Conservation (phyloP, 2,797 vertebrate genomes). For the Diceros bicornis region DNA sequence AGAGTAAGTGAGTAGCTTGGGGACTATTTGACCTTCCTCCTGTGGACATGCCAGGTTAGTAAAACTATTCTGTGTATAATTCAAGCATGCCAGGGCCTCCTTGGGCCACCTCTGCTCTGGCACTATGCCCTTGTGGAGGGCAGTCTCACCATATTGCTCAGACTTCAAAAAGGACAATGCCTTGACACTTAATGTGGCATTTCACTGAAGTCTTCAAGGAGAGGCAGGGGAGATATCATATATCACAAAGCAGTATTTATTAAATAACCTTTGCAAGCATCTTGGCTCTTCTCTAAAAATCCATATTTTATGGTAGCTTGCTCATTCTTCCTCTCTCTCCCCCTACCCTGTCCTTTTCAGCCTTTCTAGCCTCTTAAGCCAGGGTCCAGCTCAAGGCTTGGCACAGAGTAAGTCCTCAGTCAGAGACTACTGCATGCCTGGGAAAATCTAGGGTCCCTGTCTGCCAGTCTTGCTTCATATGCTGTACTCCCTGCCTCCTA, state of each 20-base stretch:
- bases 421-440: neutral
- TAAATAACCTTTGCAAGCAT: neutral
- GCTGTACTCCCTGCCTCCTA: neutral
- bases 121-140: neutral
- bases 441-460: neutral
- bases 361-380: neutral
- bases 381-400: neutral
- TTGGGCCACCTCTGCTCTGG: neutral
- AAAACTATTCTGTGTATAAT: neutral
- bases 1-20: neutral
- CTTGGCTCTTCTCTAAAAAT: neutral
- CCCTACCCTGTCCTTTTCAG: neutral
- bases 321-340: neutral
- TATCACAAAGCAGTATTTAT: neutral
- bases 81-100: neutral
- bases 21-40: neutral
- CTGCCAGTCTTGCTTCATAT: neutral
- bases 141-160: neutral
- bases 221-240: neutral
- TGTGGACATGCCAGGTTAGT: neutral
- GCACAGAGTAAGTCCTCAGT: neutral
- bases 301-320: neutral
- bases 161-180: neutral
- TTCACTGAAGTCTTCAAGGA: constrained; percentile 1
- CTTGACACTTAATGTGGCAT: neutral